phyloP scores from a whole-genome alignment of 92 coral and sea anemone genomes.

The Umimayanthus chanpuru region DNA sequence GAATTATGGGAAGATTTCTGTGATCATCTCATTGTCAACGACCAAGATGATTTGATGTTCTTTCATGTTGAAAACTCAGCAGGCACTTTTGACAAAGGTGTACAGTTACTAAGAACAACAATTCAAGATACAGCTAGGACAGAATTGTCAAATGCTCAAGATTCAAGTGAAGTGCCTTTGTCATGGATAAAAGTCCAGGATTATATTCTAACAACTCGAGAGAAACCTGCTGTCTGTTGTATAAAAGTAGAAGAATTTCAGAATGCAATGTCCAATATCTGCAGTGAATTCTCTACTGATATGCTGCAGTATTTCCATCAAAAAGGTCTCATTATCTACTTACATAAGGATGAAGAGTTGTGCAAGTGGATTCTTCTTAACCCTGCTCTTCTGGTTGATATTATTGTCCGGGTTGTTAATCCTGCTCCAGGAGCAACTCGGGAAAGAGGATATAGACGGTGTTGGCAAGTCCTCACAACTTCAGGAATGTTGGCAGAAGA shows the following conservation, averaged over 20 bases:
- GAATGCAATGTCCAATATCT: neutral
- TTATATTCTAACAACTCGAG: constrained; percentile 21
- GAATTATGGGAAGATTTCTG: constrained; percentile 47
- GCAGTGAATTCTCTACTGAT: constrained; percentile 33
- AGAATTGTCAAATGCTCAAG: neutral
- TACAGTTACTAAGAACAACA: constrained; percentile 34
- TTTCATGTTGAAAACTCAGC: constrained; percentile 62
- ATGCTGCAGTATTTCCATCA: constrained; percentile 60
- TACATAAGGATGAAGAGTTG: constrained; percentile 50
- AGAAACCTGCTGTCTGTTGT: constrained; percentile 32
- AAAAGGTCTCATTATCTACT: constrained; percentile 58
- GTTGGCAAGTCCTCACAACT: constrained; percentile 47
- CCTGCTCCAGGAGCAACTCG: constrained; percentile 17
- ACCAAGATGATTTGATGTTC: constrained; percentile 44
- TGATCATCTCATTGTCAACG: constrained; percentile 44
- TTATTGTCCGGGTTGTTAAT: constrained; percentile 40
- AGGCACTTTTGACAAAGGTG: constrained; percentile 41
- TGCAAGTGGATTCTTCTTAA: constrained; percentile 37
- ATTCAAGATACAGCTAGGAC: constrained; percentile 47
- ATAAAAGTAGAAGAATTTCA: constrained; percentile 45
- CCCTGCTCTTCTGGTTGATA: constrained; percentile 42
- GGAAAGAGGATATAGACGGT: constrained; percentile 45
- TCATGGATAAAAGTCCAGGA: constrained; percentile 70
- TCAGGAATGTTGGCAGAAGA: constrained; percentile 52
- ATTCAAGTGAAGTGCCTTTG: constrained; percentile 31